Conservation (phyloP, 2,888 invertebrate species). For the Philonicus albiceps region DNA sequence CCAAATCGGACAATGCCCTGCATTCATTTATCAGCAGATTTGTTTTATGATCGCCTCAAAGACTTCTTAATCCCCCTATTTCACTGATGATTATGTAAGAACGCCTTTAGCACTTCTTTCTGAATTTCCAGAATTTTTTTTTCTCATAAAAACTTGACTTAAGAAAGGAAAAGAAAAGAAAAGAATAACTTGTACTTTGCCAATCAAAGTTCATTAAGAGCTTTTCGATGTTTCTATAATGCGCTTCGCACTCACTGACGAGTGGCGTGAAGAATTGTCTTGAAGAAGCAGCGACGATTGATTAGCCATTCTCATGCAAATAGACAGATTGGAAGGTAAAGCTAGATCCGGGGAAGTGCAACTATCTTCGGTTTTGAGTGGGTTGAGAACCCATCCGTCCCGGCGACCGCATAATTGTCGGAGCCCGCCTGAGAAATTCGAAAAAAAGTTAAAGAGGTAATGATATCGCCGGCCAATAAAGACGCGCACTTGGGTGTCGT, state of each 20-base stretch:
- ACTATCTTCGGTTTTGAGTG: not conserved
- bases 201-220: not conserved
- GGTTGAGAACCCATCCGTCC: not conserved
- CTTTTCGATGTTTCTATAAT: not conserved
- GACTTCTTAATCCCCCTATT: not conserved
- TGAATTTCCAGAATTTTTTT: not conserved
- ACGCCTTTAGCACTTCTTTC: not conserved
- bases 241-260: not conserved
- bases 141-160: not conserved
- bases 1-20: not conserved
- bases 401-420: not conserved
- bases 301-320: not conserved
- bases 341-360: not conserved
- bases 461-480: not conserved
- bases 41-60: not conserved
- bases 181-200: not conserved
- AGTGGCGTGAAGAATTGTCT: not conserved
- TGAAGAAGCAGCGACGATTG: not conserved
- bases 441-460: not conserved
- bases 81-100: not conserved
- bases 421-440: not conserved
- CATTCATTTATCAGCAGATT: not conserved
- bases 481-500: not conserved
- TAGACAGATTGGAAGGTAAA: not conserved
- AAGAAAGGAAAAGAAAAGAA: not conserved